These are phyloP conservation scores for Nothobranchius kuhntae DNA, from an alignment of 2,113 vertebrate species.

Conservation along the genomic window DNA sequence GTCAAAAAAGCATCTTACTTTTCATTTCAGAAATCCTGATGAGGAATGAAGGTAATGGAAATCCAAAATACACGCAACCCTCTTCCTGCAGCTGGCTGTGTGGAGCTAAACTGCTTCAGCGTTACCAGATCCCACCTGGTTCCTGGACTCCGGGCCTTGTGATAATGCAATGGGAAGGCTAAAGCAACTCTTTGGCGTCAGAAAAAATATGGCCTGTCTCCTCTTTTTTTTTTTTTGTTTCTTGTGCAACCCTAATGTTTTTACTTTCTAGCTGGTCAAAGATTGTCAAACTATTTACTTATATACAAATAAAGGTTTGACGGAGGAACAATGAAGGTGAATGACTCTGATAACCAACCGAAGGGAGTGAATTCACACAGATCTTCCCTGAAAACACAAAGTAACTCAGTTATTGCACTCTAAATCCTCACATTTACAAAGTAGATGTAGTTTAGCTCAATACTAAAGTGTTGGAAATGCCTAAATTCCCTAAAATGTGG, in stretches of 20 bases:
- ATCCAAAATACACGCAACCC: conserved; percentile 17
- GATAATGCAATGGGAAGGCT: conserved; percentile 59
- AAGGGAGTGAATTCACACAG: conserved; percentile 15
- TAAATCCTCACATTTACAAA: neutral
- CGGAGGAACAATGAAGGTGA: conserved; percentile 61
- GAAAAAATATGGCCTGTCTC: conserved; percentile 82
- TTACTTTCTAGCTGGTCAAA: conserved; percentile 79
- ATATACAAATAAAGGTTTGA: conserved; percentile 77
- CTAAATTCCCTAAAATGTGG: conserved; percentile 9
- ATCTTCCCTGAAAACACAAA: too few species aligned
- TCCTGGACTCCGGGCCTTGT: conserved; percentile 17
- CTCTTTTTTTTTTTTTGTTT: conserved; percentile 53
- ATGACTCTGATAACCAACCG: conserved; percentile 20
- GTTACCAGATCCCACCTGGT: neutral
- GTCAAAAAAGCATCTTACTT: conserved; percentile 34
- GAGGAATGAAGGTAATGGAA: conserved; percentile 1
- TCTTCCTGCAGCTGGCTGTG: conserved; percentile 12
- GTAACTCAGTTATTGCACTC: too few species aligned
- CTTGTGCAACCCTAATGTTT: conserved; percentile 64
- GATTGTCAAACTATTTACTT: conserved; percentile 85
- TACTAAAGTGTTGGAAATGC: conserved; percentile 8
- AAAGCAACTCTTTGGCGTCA: conserved; percentile 84
- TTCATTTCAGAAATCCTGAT: conserved; percentile 37
- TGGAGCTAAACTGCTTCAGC: conserved; percentile 4
- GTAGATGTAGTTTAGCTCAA: conserved; percentile 22